Evolutionary conservation across 2,113 vertebrate genomes (phyloP).

Genomic region (Thamnophis sirtalis): DNA sequence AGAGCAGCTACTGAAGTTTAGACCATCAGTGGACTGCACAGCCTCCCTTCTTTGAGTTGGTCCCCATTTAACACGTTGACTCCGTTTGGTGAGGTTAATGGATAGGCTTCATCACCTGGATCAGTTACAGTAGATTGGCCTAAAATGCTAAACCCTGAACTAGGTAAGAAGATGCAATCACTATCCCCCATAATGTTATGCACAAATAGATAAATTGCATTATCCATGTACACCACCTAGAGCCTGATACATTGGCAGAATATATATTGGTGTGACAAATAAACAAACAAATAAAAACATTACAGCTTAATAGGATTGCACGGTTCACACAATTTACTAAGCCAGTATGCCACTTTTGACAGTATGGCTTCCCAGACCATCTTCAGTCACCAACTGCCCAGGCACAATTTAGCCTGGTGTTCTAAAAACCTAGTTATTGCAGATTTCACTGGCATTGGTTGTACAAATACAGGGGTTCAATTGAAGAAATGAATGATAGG

Average conservation of each 20-base stretch:
- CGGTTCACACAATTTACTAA: background rate
- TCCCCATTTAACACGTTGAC: background rate
- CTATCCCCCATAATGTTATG: background rate
- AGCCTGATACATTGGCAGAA: background rate
- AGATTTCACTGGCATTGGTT: background rate
- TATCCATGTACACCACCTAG: background rate
- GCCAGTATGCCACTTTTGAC: background rate
- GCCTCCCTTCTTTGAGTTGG: background rate
- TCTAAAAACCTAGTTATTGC: background rate
- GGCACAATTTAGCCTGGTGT: background rate
- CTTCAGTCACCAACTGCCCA: background rate
- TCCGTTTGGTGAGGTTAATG: background rate
- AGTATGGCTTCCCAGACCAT: background rate
- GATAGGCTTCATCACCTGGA: background rate
- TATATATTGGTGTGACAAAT: background rate
- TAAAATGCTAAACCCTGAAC: background rate
- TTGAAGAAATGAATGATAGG: background rate
- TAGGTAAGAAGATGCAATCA: background rate
- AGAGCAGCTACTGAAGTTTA: background rate
- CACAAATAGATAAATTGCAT: background rate
- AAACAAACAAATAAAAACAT: background rate
- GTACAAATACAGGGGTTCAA: background rate
- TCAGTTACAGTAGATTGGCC: background rate
- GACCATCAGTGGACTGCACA: background rate
- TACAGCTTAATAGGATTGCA: background rate